phyloP scores from a whole-genome alignment of 2,888 invertebrate species.

The Papilio elwesi region DNA sequence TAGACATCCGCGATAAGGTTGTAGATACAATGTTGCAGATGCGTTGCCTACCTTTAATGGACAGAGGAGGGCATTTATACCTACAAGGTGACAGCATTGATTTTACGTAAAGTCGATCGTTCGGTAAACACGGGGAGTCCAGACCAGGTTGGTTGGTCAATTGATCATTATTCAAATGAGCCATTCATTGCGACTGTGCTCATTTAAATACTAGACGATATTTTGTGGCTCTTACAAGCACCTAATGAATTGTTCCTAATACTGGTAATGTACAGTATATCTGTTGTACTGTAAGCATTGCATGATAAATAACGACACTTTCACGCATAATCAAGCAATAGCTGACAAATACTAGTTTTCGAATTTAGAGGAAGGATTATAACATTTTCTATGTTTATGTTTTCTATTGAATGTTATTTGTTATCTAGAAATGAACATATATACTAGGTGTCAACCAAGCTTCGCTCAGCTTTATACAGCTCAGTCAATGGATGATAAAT shows the following conservation, averaged over 20 bases:
- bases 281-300: background rate
- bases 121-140: constrained; percentile 39
- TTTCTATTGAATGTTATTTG: background rate
- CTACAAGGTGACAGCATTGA: too few species aligned
- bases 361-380: background rate
- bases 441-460: too few species aligned
- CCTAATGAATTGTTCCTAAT: constrained; percentile 17
- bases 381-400: background rate
- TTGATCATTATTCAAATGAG: constrained; percentile 57
- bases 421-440: background rate
- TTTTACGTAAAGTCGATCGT: too few species aligned
- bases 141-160: constrained; percentile 43
- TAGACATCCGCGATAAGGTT: too few species aligned
- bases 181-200: constrained; percentile 50
- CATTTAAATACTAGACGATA: constrained; percentile 38
- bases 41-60: too few species aligned
- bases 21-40: too few species aligned
- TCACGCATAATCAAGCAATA: constrained; percentile 13
- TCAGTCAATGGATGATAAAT: too few species aligned
- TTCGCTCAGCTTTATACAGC: too few species aligned
- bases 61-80: too few species aligned
- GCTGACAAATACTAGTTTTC: background rate
- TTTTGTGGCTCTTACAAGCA: constrained; percentile 27
- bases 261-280: background rate
- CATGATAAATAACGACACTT: background rate